Evolutionary conservation across 2,888 invertebrate species (phyloP).

Genomic region (Trachelus iudaicus): DNA sequence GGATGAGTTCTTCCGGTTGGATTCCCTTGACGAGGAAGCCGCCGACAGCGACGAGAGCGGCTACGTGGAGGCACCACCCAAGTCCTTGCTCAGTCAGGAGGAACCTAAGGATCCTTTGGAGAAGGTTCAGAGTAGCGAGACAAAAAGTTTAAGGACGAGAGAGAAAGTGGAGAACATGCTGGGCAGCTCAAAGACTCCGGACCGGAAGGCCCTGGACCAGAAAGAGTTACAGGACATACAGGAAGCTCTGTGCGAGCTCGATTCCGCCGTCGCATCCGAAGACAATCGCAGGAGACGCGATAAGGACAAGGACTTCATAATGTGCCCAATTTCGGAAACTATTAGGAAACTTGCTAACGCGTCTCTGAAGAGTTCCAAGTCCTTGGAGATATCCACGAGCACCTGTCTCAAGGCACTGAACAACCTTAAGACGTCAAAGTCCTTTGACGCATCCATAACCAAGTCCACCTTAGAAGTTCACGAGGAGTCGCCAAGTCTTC

Average conservation of each 20-base stretch:
- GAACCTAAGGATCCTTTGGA: conserved; percentile 15
- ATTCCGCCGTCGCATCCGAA: conserved; percentile 12
- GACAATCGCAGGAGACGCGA: conserved; percentile 33
- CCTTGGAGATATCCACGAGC: conserved; percentile 50
- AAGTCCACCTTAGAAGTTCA: conserved; percentile 42
- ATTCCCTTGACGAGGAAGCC: conserved; percentile 74
- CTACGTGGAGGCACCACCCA: conserved; percentile 77
- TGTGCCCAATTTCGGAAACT: conserved; percentile 62
- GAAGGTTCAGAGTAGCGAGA: conserved; percentile 12
- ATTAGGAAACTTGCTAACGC: conserved; percentile 61
- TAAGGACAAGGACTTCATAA: conserved; percentile 55
- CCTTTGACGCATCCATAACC: conserved; percentile 36
- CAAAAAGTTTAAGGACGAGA: not conserved
- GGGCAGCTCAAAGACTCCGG: conserved; percentile 20
- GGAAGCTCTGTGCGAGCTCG: not conserved
- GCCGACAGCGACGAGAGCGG: conserved; percentile 91
- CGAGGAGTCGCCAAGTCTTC: conserved; percentile 58
- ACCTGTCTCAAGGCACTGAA: conserved; percentile 51
- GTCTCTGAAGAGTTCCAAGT: conserved; percentile 56
- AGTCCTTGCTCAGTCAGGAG: conserved; percentile 33
- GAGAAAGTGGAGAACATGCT: not conserved
- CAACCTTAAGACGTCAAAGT: conserved; percentile 49
- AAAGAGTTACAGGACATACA: conserved; percentile 4
- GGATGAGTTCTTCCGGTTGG: conserved; percentile 61
- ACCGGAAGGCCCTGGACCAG: conserved; percentile 21